Percentiles rank a stretch among this genome's conserved stretches.
Evolutionary conservation across 2,888 invertebrate species (phyloP).

Genomic region (Panzeria rudis): DNA sequence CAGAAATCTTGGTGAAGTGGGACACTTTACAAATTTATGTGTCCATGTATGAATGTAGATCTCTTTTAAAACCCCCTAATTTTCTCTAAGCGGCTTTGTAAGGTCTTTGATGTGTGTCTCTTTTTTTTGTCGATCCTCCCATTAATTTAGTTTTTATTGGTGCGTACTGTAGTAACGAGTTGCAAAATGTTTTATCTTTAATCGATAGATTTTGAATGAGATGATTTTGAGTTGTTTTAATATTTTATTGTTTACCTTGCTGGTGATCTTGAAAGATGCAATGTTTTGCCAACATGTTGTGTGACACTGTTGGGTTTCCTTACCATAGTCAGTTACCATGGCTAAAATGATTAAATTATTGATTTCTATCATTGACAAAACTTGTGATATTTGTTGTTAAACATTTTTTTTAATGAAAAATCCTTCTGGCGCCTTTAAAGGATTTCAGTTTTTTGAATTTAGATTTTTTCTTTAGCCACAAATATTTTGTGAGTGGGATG

Average conservation of each 20-base stretch:
- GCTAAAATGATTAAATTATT: constrained; percentile 20
- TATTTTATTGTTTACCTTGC: constrained; percentile 22
- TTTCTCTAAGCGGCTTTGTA: constrained; percentile 39
- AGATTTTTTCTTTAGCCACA: not conserved
- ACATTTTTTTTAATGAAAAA: constrained; percentile 40
- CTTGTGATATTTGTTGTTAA: constrained; percentile 66
- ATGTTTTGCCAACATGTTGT: constrained; percentile 70
- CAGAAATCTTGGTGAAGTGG: too few species aligned
- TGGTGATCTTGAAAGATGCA: constrained; percentile 18
- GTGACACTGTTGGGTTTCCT: constrained; percentile 71
- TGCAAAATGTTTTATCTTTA: constrained; percentile 67
- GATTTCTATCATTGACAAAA: constrained; percentile 65
- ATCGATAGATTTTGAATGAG: constrained; percentile 52
- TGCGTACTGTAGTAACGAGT: constrained; percentile 46
- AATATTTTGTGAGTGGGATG: not conserved
- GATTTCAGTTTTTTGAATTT: not conserved
- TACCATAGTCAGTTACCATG: constrained; percentile 21
- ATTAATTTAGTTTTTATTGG: constrained; percentile 1
- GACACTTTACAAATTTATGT: not conserved
- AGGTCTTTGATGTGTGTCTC: constrained; percentile 53
- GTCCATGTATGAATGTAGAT: not conserved
- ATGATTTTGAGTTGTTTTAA: constrained; percentile 22
- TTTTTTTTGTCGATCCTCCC: constrained; percentile 1
- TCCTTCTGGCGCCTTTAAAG: constrained; percentile 65
- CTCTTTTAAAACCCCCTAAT: constrained; percentile 29